Percentiles rank a stretch among this genome's conserved stretches.
Conservation (phyloP, 2,888 invertebrate genomes). For the Ethmia dodecea region DNA sequence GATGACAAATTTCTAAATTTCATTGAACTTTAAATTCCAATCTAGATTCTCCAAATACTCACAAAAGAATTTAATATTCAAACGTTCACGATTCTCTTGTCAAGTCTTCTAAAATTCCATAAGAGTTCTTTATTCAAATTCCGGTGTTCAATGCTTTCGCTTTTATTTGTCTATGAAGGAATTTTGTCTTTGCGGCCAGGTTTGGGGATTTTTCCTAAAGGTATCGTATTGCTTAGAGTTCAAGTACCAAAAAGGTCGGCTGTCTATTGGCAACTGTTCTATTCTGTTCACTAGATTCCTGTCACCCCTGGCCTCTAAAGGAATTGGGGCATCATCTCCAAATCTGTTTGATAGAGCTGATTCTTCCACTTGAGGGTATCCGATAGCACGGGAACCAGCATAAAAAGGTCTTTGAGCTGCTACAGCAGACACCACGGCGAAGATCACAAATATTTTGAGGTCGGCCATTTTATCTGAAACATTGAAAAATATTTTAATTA, state of each 20-base stretch:
- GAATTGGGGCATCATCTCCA: slow-evolving; percentile 54
- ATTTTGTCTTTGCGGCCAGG: slow-evolving; percentile 21
- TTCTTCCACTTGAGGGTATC: slow-evolving; percentile 75
- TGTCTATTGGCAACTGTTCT: slow-evolving; percentile 75
- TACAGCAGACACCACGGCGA: slow-evolving; percentile 36
- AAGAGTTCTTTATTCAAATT: too few relatives aligned
- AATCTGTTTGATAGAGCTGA: slow-evolving; percentile 59
- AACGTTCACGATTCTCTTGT: too few relatives aligned
- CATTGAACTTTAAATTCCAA: too few relatives aligned
- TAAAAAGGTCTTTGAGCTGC: slow-evolving; percentile 81
- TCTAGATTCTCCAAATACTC: too few relatives aligned
- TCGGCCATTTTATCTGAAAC: slow-evolving; percentile 36
- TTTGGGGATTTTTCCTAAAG: slow-evolving; percentile 39
- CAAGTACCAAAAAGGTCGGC: slow-evolving; percentile 80
- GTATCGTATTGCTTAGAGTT: slow-evolving; percentile 78
- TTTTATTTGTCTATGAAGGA: background rate
- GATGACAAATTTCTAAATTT: too few relatives aligned
- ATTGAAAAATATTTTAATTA: slow-evolving; percentile 2
- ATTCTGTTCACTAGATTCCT: slow-evolving; percentile 72
- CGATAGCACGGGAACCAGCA: slow-evolving; percentile 77
- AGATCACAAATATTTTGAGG: slow-evolving; percentile 31
- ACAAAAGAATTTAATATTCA: too few relatives aligned
- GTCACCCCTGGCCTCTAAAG: slow-evolving; percentile 79
- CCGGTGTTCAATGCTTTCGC: too few relatives aligned
- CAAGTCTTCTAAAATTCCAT: too few relatives aligned